Percentiles rank a stretch among this genome's conserved stretches.
These are phyloP conservation scores for Ectemnius continuus DNA, from an alignment of 2,888 invertebrate genomes.

Conservation along the genomic window DNA sequence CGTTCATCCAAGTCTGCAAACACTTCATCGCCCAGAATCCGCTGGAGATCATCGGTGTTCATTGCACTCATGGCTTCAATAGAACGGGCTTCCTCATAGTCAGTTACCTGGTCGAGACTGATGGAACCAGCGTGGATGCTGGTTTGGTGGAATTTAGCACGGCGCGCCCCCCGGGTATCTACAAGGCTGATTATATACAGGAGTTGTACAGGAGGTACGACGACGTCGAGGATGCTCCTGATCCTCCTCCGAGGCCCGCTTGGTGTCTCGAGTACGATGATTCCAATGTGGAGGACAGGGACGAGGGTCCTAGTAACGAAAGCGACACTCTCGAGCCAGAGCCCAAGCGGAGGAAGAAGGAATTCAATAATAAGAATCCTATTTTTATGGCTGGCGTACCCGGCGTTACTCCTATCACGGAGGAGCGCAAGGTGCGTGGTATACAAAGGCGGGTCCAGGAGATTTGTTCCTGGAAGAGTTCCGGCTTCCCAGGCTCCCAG, in stretches of 20 bases:
- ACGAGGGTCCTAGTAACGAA: slow-evolving; percentile 59
- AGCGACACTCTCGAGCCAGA: slow-evolving; percentile 36
- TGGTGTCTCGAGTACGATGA: slow-evolving; percentile 87
- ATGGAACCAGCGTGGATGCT: slow-evolving; percentile 91
- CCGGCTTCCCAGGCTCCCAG: slow-evolving; percentile 97
- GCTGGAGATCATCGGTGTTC: slow-evolving; percentile 86
- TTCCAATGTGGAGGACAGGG: slow-evolving; percentile 59
- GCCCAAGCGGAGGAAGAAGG: slow-evolving; percentile 79
- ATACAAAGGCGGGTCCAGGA: slow-evolving; percentile 87
- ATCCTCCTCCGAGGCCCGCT: slow-evolving; percentile 88
- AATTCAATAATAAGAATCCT: slow-evolving; percentile 81
- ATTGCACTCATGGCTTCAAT: slow-evolving; percentile 99
- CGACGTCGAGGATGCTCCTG: slow-evolving; percentile 82
- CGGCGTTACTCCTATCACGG: slow-evolving; percentile 86
- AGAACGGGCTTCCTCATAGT: slow-evolving; percentile 97
- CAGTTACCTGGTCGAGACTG: slow-evolving; percentile 92
- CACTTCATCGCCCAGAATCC: slow-evolving; percentile 90
- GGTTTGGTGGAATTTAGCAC: slow-evolving; percentile 88
- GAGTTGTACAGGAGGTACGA: slow-evolving; percentile 92
- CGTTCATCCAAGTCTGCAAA: slow-evolving; percentile 90
- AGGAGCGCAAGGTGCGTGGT: slow-evolving; percentile 80
- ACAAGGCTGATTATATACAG: slow-evolving; percentile 96
- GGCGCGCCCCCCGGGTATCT: slow-evolving; percentile 95
- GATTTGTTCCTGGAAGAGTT: slow-evolving; percentile 88
- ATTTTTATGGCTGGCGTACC: slow-evolving; percentile 92